A percentile compares a stretch with the other conserved stretches of the same genome.
Evolutionary conservation across 2,113 vertebrate species (phyloP).

Genomic region (Thamnaconus septentrionalis): DNA sequence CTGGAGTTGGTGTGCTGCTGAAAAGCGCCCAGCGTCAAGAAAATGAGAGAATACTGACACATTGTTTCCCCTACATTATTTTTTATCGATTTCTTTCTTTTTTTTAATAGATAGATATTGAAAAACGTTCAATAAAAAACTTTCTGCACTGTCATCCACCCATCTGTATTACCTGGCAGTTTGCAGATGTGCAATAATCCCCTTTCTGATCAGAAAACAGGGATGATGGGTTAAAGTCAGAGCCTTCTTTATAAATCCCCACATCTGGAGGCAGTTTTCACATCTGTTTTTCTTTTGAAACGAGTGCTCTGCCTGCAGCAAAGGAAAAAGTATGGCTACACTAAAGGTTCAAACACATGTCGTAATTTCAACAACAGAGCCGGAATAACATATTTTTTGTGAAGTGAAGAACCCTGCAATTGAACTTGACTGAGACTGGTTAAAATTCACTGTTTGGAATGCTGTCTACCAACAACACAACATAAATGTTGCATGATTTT

Average conservation of each 20-base stretch:
- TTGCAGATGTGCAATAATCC: conserved; percentile 37
- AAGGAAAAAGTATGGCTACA: too few relatives aligned
- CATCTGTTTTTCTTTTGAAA: not conserved
- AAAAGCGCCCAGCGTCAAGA: conserved; percentile 9
- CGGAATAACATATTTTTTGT: too few relatives aligned
- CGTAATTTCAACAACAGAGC: too few relatives aligned
- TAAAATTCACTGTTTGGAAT: too few relatives aligned
- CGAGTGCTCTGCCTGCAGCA: too few relatives aligned
- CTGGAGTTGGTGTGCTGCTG: not conserved
- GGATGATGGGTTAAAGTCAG: conserved; percentile 30
- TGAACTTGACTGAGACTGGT: too few relatives aligned
- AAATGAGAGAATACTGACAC: conserved; percentile 12
- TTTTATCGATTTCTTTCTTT: not conserved
- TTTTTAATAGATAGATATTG: too few relatives aligned
- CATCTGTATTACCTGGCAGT: conserved; percentile 43
- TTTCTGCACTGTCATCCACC: conserved; percentile 6
- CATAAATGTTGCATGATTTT: too few relatives aligned
- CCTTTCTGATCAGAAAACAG: conserved; percentile 53
- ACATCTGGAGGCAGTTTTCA: conserved; percentile 3
- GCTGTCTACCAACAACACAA: too few relatives aligned
- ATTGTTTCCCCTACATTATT: not conserved
- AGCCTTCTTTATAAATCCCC: not conserved
- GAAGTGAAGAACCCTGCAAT: too few relatives aligned
- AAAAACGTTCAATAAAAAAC: not conserved
- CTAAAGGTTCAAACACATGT: too few relatives aligned